Evolutionary conservation across 30 jellyfish, hydroid and myxozoan species (phyloP).

Genomic region (Mastigias papua): DNA sequence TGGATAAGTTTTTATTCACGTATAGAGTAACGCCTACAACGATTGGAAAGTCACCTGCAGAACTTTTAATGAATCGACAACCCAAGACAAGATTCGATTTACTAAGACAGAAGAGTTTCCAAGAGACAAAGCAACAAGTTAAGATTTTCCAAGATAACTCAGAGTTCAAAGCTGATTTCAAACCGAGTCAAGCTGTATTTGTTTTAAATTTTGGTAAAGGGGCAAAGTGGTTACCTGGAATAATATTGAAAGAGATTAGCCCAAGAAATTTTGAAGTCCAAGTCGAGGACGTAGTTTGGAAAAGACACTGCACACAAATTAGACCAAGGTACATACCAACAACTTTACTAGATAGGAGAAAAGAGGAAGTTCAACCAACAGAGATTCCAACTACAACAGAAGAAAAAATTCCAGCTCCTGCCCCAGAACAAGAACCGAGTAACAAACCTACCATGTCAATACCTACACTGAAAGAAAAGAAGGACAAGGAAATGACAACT

Average conservation of each 20-base stretch:
- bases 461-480: no score
- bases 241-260: neutral
- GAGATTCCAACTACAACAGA: no score
- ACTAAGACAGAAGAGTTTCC: neutral
- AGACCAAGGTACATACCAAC: no score
- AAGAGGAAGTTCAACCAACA: no score
- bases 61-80: constrained; percentile 29
- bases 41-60: neutral
- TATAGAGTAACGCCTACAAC: constrained; percentile 8
- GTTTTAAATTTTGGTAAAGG: neutral
- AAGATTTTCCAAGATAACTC: constrained; percentile 7
- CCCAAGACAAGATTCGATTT: neutral
- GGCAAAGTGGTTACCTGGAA: constrained; percentile 29
- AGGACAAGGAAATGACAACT: no score
- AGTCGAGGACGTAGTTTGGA: neutral
- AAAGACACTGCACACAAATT: no score
- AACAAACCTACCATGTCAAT: no score
- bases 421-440: no score
- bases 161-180: constrained; percentile 22
- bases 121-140: constrained; percentile 24
- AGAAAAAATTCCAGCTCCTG: no score
- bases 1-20: constrained; percentile 17
- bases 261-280: neutral
- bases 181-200: neutral
- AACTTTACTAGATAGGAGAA: no score